Percentiles rank a stretch among this genome's conserved stretches.
Conservation (phyloP, 2,113 vertebrate species). For the Seriola quinqueradiata region DNA sequence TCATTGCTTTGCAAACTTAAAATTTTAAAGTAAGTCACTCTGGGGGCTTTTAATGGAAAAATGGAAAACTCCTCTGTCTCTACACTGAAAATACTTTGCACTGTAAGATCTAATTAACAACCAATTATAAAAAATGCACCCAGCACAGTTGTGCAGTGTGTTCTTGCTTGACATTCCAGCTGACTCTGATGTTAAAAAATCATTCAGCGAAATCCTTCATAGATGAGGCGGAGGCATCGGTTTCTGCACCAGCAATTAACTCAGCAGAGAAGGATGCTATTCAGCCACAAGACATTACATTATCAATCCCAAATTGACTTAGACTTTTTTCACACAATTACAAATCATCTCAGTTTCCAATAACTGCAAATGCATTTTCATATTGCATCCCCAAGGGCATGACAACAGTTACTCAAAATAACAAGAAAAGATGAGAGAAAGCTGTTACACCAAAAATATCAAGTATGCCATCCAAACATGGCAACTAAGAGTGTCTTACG, state of each 20-base stretch:
- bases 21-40: not conserved
- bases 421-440: not conserved
- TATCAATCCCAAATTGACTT: not conserved
- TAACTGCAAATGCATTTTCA: not conserved
- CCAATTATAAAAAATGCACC: conserved; percentile 16
- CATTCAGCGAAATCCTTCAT: conserved; percentile 5
- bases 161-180: not conserved
- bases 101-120: conserved; percentile 17
- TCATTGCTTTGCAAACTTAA: not conserved
- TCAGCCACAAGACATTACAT: not conserved
- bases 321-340: conserved; percentile 3
- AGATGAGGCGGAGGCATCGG: not conserved
- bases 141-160: not conserved
- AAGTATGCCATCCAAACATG: too few species aligned
- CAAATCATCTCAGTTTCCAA: not conserved
- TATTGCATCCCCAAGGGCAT: not conserved
- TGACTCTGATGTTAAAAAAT: conserved; percentile 22
- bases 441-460: not conserved
- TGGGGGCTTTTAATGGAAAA: not conserved
- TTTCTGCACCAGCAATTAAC: conserved; percentile 8
- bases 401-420: not conserved
- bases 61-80: not conserved
- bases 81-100: not conserved
- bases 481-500: not conserved
- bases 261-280: conserved; percentile 4